Base-by-base conservation (phyloP, 2,888 invertebrate genomes). In the Ferdinandea cuprea region DNA sequence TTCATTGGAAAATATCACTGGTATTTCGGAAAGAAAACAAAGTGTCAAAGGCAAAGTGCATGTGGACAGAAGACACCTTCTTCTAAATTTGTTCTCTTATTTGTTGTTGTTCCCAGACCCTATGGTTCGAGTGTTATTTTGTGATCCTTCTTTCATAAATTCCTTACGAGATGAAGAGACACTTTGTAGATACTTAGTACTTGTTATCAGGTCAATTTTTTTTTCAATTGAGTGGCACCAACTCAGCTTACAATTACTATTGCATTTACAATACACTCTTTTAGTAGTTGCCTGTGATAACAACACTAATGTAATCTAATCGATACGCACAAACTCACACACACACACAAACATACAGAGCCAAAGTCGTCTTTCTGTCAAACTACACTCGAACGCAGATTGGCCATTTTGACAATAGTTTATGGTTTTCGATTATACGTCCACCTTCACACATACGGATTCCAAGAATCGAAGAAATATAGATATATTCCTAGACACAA, bases 181-280 rank as follows among this genome's bases (percentile, higher is more conserved):
- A 28, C 69, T 48, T 15, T 54, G 21, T 35, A 54, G 61, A 68
- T 78, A n/a, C n/a, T n/a, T n/a, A 52, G 13, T 37, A 44, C 65
- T 76, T 76, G 44, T 44, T 44, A 81, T 81, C 80, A 66, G 44
- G 30, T 46, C 68, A 17, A 35, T 69, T 37, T 74, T 58, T 21
- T n/a, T 56, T 35, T 65, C 30, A 25, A 54, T 44, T 44, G 59
- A 35, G 58, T 52, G 46, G 42, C 63, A 44, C 63, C 63, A 25
- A 25, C 48, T 61, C 6, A 32, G n/a, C 40, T 68, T 63, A 61
- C 58, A 68, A 25, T 63, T 74, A n/a, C 30, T 15, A 21, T 13
- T 28, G n/a, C 40, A 61, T 61, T 52, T 35, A 61, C 21, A 50
- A n/a, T n/a, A n/a, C n/a, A n/a, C n/a, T n/a, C n/a, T n/a, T n/a